Evolutionary conservation across 2,888 invertebrate species (phyloP), one percentile per base, ranked within the genome.

Genomic region (Lasioglossum figueresi): DNA sequence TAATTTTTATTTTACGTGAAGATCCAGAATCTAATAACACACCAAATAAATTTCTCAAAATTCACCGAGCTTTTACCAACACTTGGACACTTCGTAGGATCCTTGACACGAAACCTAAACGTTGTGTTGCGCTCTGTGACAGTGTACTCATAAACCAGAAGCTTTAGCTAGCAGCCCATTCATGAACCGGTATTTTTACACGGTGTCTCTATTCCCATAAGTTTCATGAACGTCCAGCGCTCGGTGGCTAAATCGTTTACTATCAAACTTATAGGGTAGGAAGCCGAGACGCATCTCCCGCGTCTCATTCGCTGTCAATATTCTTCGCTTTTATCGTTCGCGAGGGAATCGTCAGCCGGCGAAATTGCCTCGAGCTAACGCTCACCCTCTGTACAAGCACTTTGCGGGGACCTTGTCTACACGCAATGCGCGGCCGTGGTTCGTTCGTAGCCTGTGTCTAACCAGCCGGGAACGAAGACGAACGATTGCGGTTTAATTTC

Each of bases 401-500:
- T 31, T 34, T 66, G 66, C 66, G 31, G 66, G 66, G 6, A 34
- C 19, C 34, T 19, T 19, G 66, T 34, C 66, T 34, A 66, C 66
- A 23, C 66, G 34, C 66, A 66, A 34, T 34, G 34, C 66, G 34
- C 16, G 31, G 16, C 27, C 31, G 59, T 59, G 59, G 27, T 59
- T 59, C 27, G 59, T 27, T 16, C 27, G 31, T 16, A 31, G 31
- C 63, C 31, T 31, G 63, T 31, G 63, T 66, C 66, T 66, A 23
- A 66, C 19, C 66, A 66, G 10, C 70, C 40, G 37, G 40, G 43
- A 66, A 66, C 71, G 40, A 43, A 72, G 72, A 72, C 72, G 31
- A 72, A 72, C 45, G 72, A 72, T 72, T 45, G 72, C 40, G n/a
- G 72, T 72, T 72, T 48, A 48, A 72, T 43, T 45, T 10, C 72